Conservation (phyloP, 2,113 vertebrate genomes). For the Saimiri boliviensis region DNA sequence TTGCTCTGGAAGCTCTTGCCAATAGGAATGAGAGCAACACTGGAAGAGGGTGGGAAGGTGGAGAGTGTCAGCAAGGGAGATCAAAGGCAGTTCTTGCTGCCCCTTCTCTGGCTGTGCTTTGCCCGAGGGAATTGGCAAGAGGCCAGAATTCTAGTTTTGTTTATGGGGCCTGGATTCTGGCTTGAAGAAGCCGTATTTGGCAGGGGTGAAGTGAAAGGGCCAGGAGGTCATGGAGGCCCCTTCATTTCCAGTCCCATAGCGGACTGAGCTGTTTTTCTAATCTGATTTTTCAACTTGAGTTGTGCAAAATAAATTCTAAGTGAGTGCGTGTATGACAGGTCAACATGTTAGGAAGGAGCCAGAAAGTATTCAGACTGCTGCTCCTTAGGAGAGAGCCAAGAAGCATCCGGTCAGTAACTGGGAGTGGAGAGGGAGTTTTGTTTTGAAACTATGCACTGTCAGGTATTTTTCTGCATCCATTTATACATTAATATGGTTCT, state of each 20-base stretch:
- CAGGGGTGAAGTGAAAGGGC: neutral
- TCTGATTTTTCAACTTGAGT: constrained; percentile 5
- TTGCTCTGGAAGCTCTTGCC: constrained; percentile 53
- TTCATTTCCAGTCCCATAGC: constrained; percentile 2
- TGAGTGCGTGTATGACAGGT: neutral
- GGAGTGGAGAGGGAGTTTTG: constrained; percentile 15
- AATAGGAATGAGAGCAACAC: neutral
- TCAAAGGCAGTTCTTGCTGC: constrained; percentile 35
- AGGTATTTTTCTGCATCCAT: constrained; percentile 21
- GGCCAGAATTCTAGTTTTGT: constrained; percentile 41
- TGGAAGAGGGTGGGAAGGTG: neutral
- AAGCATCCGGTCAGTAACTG: neutral
- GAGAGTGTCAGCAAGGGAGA: neutral
- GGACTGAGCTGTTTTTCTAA: constrained; percentile 44
- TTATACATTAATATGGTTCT: constrained; percentile 41
- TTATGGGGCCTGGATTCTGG: constrained; percentile 18
- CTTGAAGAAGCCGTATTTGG: constrained; percentile 55
- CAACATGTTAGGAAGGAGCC: neutral
- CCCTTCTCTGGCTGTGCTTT: constrained; percentile 34
- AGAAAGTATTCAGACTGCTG: neutral
- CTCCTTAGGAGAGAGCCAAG: neutral
- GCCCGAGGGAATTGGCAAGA: constrained; percentile 33
- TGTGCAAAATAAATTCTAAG: constrained; percentile 34
- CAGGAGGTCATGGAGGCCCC: constrained; percentile 40
- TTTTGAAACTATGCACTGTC: constrained; percentile 49